Conservation (phyloP, 1,140 invertebrate genomes). For the Holcopasites calliopsidis region DNA sequence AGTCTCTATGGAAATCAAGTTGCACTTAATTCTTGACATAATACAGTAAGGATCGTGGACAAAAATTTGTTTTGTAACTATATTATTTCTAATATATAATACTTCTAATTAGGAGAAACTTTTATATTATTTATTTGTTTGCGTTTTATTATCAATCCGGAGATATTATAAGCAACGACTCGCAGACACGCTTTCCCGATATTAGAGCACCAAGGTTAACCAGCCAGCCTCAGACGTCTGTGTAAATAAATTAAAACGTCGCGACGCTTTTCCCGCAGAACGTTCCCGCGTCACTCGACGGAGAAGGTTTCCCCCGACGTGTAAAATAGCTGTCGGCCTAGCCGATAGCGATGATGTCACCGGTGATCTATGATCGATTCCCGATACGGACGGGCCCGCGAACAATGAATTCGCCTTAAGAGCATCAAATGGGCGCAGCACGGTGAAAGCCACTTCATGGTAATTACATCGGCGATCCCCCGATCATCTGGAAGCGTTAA, state of each 20-base stretch:
- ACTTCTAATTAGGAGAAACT: too few relatives aligned
- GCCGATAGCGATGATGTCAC: constrained; percentile 48
- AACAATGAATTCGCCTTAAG: constrained; percentile 58
- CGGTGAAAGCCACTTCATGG: constrained; percentile 64
- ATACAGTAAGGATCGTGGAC: too few relatives aligned
- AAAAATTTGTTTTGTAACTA: too few relatives aligned
- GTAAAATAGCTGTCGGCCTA: constrained; percentile 27
- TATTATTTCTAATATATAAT: too few relatives aligned
- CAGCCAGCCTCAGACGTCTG: neutral
- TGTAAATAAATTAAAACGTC: constrained; percentile 32
- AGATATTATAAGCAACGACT: too few relatives aligned
- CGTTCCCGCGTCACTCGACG: neutral
- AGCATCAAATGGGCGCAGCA: constrained; percentile 61
- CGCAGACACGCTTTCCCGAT: too few relatives aligned
- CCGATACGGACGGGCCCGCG: constrained; percentile 29
- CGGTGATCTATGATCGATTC: constrained; percentile 61
- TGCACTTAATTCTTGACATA: too few relatives aligned
- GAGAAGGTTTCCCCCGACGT: constrained; percentile 9
- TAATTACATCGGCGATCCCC: constrained; percentile 60
- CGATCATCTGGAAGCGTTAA: constrained; percentile 66
- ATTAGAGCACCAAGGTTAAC: neutral
- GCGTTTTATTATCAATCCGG: too few relatives aligned
- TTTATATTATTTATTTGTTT: too few relatives aligned
- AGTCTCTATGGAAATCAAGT: too few relatives aligned
- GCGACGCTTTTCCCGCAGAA: neutral